Evolutionary conservation across 2,888 invertebrate genomes (phyloP), one percentile per base, ranked within the genome.

Genomic region (Agonopterix subpropinquella): DNA sequence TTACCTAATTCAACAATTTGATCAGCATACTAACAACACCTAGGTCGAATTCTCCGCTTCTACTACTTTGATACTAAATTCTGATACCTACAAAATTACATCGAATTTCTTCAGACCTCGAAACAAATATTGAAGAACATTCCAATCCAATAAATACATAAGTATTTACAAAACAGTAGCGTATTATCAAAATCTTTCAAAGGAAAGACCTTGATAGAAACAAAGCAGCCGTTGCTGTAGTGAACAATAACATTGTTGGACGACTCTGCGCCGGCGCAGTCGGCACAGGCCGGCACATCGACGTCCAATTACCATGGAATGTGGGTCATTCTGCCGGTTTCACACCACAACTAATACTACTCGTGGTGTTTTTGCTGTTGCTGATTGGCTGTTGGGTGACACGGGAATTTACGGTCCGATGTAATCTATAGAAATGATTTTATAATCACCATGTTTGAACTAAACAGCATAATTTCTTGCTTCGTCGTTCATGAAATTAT

Each of bases 221-320:
- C n/a, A 18, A 41, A 8, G 7, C 10, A 8, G 28, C 10, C 8
- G 28, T 10, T 44, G 8, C 10, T 36, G 44, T 45, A 45, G 41
- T 36, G 36, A 42, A 50, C 46, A 37, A 45, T 45, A 50, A 45
- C 50, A 44, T 42, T 44, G 49, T 49, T 49, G 35, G 11, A 45
- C 39, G 13, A 37, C 28, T 11, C 45, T 3, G n/a, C n/a, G n/a
- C n/a, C n/a, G n/a, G n/a, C n/a, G 11, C 36, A 45, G 37, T n/a
- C 39, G 28, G 39, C 8, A n/a, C 39, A 39, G 39, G n/a, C 39
- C 39, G 10, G 9, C 10, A 9, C 39, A 39, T n/a, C 39, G 39
- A 28, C 57, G 54, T 58, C 56, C 57, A 55, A 62, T 64, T 62
- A 64, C 53, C 41, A 45, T 48, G 53, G 58, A 52, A 61, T 61